Evolutionary conservation across 2,888 invertebrate genomes (phyloP).

Genomic region (Eristalis pertinax): DNA sequence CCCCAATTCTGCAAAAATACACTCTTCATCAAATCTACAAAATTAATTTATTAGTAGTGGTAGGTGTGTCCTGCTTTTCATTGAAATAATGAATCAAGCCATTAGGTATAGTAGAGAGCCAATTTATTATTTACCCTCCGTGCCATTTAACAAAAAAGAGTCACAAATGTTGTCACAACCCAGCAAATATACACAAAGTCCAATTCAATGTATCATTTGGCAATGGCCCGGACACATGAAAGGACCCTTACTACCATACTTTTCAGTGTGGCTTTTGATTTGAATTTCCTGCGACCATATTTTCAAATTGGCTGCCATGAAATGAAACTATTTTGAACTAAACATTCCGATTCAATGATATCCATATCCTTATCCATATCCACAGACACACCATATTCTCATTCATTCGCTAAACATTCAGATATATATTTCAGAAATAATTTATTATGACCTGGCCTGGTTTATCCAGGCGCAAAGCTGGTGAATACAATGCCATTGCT

Average conservation of each 20-base stretch:
- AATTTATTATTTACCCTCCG: background rate
- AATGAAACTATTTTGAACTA: constrained; percentile 37
- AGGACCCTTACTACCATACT: background rate
- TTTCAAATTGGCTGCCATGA: constrained; percentile 44
- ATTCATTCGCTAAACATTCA: constrained; percentile 47
- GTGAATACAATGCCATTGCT: background rate
- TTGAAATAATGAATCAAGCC: background rate
- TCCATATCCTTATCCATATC: background rate
- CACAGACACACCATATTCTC: background rate
- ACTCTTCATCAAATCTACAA: background rate
- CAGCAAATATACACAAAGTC: background rate
- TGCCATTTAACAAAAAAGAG: background rate
- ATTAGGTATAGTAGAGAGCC: background rate
- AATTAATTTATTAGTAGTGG: background rate
- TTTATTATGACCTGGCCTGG: constrained; percentile 36
- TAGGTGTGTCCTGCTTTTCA: background rate
- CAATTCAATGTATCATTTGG: background rate
- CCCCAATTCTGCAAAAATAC: background rate
- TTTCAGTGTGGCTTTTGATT: constrained; percentile 30
- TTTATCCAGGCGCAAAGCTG: constrained; percentile 43
- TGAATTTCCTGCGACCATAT: constrained; percentile 52
- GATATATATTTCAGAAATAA: constrained; percentile 63
- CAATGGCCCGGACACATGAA: background rate
- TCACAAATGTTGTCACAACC: background rate
- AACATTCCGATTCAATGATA: background rate